Conservation (phyloP, 2,888 invertebrate genomes). For the Machimus atricapillus region DNA sequence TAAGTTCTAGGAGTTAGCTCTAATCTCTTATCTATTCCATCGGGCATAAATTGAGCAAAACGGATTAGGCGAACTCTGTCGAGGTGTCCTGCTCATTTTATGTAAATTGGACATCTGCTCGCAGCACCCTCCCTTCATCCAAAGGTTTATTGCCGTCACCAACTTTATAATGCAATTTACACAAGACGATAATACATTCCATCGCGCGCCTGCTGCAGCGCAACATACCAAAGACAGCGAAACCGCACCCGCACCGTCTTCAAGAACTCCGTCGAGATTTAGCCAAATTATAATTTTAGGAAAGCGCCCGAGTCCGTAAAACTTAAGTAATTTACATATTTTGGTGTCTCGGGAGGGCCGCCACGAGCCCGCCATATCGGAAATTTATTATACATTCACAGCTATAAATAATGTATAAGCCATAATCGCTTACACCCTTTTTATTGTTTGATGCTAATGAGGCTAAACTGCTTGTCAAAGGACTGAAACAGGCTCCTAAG, state of each 20-base stretch:
- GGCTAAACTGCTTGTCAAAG: constrained; percentile 35
- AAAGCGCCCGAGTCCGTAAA: constrained; percentile 24
- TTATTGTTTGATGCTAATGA: constrained; percentile 41
- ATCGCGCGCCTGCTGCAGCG: background rate
- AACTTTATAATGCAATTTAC: constrained; percentile 35
- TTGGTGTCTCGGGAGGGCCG: constrained; percentile 15
- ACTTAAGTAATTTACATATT: constrained; percentile 35
- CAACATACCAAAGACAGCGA: background rate
- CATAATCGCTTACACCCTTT: constrained; percentile 42
- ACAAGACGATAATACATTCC: constrained; percentile 8
- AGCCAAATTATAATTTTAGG: background rate
- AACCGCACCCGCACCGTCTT: background rate
- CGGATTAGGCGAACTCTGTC: background rate
- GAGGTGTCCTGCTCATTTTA: background rate
- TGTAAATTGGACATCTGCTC: constrained; percentile 23
- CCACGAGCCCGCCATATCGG: constrained; percentile 14
- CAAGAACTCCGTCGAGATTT: background rate
- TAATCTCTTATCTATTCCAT: background rate
- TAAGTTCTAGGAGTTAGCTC: background rate
- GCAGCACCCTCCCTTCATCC: background rate
- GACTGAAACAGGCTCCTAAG: constrained; percentile 8
- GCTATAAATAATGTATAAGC: constrained; percentile 41
- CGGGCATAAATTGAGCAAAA: background rate
- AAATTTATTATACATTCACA: constrained; percentile 41
- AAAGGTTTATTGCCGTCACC: constrained; percentile 18